Conservation (phyloP, 2,888 invertebrate genomes). For the Leucoma salicis region DNA sequence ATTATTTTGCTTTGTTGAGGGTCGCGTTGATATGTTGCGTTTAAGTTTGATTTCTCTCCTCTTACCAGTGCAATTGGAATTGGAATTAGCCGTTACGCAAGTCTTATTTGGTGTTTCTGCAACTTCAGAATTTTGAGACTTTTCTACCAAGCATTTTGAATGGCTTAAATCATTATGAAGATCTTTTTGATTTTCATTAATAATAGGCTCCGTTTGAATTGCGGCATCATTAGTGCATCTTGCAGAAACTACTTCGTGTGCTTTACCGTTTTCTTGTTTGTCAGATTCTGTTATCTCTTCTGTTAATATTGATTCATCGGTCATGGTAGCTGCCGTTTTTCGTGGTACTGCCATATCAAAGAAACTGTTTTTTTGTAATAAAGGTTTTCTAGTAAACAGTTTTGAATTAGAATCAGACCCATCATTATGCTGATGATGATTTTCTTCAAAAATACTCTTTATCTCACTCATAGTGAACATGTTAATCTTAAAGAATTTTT, state of each 20-base stretch:
- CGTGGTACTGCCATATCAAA: background rate
- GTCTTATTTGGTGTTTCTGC: too few species aligned
- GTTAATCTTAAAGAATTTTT: constrained; percentile 26
- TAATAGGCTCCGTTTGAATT: constrained; percentile 39
- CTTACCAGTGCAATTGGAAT: constrained; percentile 5
- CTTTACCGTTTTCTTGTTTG: background rate
- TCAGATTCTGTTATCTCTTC: background rate
- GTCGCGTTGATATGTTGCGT: constrained; percentile 22
- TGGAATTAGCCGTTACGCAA: background rate
- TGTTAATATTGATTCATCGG: background rate
- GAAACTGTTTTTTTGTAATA: background rate
- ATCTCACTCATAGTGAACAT: constrained; percentile 43
- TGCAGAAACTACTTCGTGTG: background rate
- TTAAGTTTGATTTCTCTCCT: constrained; percentile 37
- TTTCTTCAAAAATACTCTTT: constrained; percentile 25
- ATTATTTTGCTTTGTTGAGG: constrained; percentile 7
- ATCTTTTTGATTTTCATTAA: background rate
- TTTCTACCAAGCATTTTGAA: background rate
- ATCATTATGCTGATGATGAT: background rate
- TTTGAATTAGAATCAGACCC: background rate
- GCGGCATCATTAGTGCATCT: constrained; percentile 35
- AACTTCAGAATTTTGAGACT: background rate
- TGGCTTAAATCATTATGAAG: background rate
- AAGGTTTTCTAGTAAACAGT: background rate
- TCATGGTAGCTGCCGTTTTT: background rate